Conservation (phyloP, 30 jellyfish, hydroid and myxozoan genomes). For the Phacellophora camtschatica region DNA sequence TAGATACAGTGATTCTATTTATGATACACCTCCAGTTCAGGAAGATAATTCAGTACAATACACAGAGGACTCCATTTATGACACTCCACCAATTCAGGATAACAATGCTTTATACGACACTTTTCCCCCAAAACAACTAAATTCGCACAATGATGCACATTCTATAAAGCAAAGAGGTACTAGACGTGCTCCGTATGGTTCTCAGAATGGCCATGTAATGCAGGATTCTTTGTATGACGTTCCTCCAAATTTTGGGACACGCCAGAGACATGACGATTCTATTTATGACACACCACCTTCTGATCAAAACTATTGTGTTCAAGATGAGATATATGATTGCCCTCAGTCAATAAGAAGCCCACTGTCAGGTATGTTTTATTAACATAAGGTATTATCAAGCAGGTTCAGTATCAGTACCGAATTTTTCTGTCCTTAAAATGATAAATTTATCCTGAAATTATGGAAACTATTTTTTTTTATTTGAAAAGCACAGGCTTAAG, state of each 20-base stretch:
- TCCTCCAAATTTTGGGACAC: background rate
- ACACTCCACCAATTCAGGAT: constrained; percentile 37
- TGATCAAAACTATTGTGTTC: background rate
- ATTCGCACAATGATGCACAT: too few species aligned
- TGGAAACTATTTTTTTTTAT: too few species aligned
- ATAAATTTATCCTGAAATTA: too few species aligned
- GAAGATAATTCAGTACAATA: background rate
- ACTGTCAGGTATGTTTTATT: too few species aligned
- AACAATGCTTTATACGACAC: background rate
- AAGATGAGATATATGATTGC: constrained; percentile 11
- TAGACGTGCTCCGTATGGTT: background rate
- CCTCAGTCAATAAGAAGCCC: constrained; percentile 8
- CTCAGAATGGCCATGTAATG: background rate
- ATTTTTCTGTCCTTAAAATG: background rate
- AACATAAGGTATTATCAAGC: too few species aligned
- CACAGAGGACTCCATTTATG: constrained; percentile 26
- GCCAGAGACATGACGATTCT: background rate
- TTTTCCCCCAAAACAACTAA: background rate
- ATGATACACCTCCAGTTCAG: constrained; percentile 12
- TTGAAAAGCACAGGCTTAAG: too few species aligned
- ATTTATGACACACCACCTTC: constrained; percentile 17
- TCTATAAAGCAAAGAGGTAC: background rate
- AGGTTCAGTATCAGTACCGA: background rate
- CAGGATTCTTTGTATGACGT: background rate
- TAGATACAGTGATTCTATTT: background rate